Conservation (phyloP, 2,113 vertebrate genomes). For the Gasterosteus nipponicus region DNA sequence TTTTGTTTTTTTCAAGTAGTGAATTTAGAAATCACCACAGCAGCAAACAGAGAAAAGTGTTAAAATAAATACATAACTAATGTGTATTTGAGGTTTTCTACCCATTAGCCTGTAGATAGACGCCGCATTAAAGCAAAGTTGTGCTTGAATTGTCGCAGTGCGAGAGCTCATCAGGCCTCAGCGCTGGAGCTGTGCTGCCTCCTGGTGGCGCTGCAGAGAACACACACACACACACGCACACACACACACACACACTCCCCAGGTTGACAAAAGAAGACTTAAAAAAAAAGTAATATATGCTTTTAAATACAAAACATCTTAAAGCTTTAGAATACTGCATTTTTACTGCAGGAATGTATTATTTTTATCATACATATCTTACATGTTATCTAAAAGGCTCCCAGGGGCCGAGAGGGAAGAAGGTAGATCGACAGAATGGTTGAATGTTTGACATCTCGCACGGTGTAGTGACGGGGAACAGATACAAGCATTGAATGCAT, state of each 20-base stretch:
- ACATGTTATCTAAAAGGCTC: constrained; percentile 56
- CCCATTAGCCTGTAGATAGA: neutral
- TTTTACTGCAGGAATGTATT: constrained; percentile 34
- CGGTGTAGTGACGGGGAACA: neutral
- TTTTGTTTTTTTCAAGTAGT: neutral
- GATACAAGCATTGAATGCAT: constrained; percentile 5
- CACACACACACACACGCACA: constrained; percentile 27
- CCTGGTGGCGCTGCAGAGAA: constrained; percentile 63
- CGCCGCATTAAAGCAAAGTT: neutral
- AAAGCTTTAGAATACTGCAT: constrained; percentile 69
- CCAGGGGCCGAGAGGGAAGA: constrained; percentile 27
- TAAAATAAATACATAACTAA: neutral
- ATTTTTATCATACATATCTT: constrained; percentile 40
- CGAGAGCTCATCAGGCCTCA: neutral
- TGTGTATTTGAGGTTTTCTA: neutral
- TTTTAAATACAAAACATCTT: constrained; percentile 71
- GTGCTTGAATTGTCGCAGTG: neutral
- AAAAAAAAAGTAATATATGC: constrained; percentile 74
- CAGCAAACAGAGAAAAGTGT: neutral
- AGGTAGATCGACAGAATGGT: constrained; percentile 25
- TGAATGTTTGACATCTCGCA: constrained; percentile 14
- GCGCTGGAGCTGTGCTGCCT: constrained; percentile 71
- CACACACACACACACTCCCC: neutral
- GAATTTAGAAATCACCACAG: neutral
- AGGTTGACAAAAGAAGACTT: constrained; percentile 76